Evolutionary conservation across 2,888 invertebrate species (phyloP).

Genomic region (Schizotus pectinicornis): DNA sequence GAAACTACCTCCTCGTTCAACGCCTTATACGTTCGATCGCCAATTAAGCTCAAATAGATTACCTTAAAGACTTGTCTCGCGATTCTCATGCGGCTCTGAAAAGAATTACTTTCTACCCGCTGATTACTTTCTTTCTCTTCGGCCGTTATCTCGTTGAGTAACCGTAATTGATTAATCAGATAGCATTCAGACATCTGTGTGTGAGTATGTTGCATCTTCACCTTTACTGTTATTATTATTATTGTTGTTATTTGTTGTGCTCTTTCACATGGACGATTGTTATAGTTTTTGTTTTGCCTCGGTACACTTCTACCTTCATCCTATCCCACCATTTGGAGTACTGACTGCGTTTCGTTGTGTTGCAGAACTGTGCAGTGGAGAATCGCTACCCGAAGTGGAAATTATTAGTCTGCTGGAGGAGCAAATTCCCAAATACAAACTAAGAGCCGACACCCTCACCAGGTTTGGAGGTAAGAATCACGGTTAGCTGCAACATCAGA

Average conservation of each 20-base stretch:
- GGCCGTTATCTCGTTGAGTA: slow-evolving; percentile 9
- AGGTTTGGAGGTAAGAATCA: slow-evolving; percentile 80
- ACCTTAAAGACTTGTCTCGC: no score
- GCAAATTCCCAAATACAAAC: slow-evolving; percentile 91
- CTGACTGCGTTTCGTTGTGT: slow-evolving; percentile 14
- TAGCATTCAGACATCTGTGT: slow-evolving; percentile 5
- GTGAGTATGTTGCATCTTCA: slow-evolving; percentile 7
- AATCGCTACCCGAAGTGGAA: slow-evolving; percentile 93
- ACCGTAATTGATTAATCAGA: slow-evolving; percentile 14
- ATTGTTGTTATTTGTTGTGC: slow-evolving; percentile 13
- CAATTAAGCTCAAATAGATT: slow-evolving; percentile 2
- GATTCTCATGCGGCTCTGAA: background rate
- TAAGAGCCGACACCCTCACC: slow-evolving; percentile 92
- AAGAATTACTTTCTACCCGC: slow-evolving; percentile 11
- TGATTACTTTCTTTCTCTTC: slow-evolving; percentile 20
- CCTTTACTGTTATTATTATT: slow-evolving; percentile 15
- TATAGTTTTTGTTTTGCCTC: background rate
- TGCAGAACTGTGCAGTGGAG: slow-evolving; percentile 90
- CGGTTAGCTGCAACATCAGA: slow-evolving; percentile 24
- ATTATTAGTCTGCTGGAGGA: slow-evolving; percentile 94
- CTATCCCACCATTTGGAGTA: no score
- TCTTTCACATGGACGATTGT: slow-evolving; percentile 11
- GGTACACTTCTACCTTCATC: background rate
- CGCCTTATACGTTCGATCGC: background rate
- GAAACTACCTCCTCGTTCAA: no score